A percentile compares a stretch with the other conserved stretches of the same genome.
Conservation (phyloP, 2,888 invertebrate genomes). For the Lissocephala sabroskyi region DNA sequence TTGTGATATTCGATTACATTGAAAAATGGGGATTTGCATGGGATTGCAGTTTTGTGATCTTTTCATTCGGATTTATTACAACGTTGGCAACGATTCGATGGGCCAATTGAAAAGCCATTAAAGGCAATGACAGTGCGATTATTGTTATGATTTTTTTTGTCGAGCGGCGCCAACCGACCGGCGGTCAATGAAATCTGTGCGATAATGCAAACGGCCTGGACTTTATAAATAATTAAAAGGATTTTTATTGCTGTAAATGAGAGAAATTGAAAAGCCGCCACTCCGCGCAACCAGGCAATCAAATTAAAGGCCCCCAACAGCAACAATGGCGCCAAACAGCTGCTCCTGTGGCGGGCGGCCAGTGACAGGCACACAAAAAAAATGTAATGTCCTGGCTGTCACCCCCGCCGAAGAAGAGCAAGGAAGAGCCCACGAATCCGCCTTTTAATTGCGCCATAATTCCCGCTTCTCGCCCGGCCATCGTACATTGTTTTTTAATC, state of each 20-base stretch:
- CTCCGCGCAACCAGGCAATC: slow-evolving; percentile 24
- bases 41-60: too few relatives aligned
- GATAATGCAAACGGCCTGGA: background rate
- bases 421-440: slow-evolving; percentile 31
- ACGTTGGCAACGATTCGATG: too few relatives aligned
- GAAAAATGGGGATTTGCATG: too few relatives aligned
- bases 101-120: slow-evolving; percentile 39
- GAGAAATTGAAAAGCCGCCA: slow-evolving; percentile 24
- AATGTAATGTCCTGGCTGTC: too few relatives aligned
- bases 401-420: too few relatives aligned
- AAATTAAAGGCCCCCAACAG: slow-evolving; percentile 29
- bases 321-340: too few relatives aligned
- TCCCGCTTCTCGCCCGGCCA: slow-evolving; percentile 10
- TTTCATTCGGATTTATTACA: too few relatives aligned
- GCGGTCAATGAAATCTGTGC: background rate
- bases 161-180: background rate
- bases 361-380: too few relatives aligned
- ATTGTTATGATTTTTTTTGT: background rate
- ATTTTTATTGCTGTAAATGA: background rate
- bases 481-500: slow-evolving; percentile 52
- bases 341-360: too few relatives aligned
- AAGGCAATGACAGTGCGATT: slow-evolving; percentile 42
- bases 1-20: too few relatives aligned
- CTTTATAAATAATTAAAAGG: slow-evolving; percentile 3
- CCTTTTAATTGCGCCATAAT: slow-evolving; percentile 56